Conservation (phyloP, 1,140 invertebrate species). For the Pseudachorutes palmiensis region DNA sequence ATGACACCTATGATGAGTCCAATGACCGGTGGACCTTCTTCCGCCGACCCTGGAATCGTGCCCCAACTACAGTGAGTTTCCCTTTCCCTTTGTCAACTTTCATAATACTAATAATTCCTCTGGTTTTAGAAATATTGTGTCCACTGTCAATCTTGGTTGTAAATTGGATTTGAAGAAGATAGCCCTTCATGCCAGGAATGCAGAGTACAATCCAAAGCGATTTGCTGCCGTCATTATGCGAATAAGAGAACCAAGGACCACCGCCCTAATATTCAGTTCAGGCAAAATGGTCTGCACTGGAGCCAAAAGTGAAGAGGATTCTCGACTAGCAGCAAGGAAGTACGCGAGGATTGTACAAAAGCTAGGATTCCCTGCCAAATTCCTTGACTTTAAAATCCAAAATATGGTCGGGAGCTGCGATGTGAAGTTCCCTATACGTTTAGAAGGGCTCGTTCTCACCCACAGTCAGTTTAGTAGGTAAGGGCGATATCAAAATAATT, state of each 20-base stretch:
- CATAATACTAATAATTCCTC: neutral
- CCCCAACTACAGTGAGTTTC: conserved; percentile 84
- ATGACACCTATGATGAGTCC: conserved; percentile 78
- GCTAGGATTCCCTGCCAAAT: conserved; percentile 96
- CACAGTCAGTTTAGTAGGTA: conserved; percentile 94
- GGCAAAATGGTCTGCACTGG: conserved; percentile 99
- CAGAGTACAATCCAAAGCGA: conserved; percentile 99
- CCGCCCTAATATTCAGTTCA: conserved; percentile 97
- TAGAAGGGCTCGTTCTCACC: conserved; percentile 92
- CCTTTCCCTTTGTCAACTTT: no score
- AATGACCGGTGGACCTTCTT: conserved; percentile 55
- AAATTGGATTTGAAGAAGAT: conserved; percentile 96
- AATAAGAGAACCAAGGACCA: conserved; percentile 95
- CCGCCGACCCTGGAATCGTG: conserved; percentile 84
- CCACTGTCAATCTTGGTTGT: conserved; percentile 93
- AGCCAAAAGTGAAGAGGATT: conserved; percentile 98
- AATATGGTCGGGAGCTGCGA: conserved; percentile 99
- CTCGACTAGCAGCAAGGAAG: conserved; percentile 90
- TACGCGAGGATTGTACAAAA: conserved; percentile 99
- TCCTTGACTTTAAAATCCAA: conserved; percentile 99
- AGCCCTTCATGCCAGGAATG: conserved; percentile 96
- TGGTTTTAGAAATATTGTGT: conserved; percentile 78
- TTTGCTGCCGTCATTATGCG: conserved; percentile 99
- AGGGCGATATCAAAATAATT: neutral
- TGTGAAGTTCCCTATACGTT: conserved; percentile 95